Evolutionary conservation across 2,888 invertebrate genomes (phyloP), one percentile per base, ranked within the genome.

Genomic region (Tricholauxania praeusta): DNA sequence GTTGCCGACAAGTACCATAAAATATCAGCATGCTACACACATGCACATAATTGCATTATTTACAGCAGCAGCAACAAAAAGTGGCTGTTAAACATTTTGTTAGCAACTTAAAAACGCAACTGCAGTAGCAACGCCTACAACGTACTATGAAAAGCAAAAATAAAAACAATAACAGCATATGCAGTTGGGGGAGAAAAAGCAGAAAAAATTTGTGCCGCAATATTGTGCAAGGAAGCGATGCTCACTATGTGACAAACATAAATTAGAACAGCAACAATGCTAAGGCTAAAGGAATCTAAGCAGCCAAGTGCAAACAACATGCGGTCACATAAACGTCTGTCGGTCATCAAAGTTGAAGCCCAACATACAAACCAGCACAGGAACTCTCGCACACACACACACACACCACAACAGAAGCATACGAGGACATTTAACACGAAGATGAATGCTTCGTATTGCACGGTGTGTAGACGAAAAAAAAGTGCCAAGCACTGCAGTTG

Each of bases 301-400:
- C 47, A 32, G 49, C 19, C 63, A 49, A 63, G 48, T 49, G 47
- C 53, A 39, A 64, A 53, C 55, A 47, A 19, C 39, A 19, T 57
- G 63, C 49, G 64, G 71, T 71, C 64, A 64, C 71, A 57, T 71
- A 66, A 67, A 72, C 67, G 66, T 72, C 66, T 72, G 67, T n/a
- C 62, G 62, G 52, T 52, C 69, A 60, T 70, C 52, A 70, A 47
- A 49, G 51, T 28, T 39, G 69, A 12, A 60, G n/a, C n/a, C 69
- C 32, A 59, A 57, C 8, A 7, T 19, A 17, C 17, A 65, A 12
- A 65, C 22, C 15, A 67, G 19, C n/a, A 19, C 12, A 53, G 57
- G 19, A 22, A 15, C n/a, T 12, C 28, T 15, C 63, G 12, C 47
- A 14, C 17, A 62, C 14, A 12, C 19, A 28, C 28, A 59, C 7